phyloP scores from a whole-genome alignment of 1,140 invertebrate genomes.

The Caenorhabditis briggsae region DNA sequence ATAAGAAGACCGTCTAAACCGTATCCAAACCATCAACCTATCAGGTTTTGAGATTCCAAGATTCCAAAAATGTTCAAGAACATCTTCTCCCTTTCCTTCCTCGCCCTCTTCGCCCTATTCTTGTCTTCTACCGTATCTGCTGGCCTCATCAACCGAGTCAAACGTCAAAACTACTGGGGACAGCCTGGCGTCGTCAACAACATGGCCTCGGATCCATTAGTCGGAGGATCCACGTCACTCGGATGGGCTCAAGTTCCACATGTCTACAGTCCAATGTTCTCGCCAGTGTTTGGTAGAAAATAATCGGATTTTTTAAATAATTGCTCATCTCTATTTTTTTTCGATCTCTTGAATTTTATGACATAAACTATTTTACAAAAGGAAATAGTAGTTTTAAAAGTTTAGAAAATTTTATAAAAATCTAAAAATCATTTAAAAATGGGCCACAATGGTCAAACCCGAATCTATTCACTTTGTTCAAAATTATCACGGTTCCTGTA shows the following conservation, averaged over 20 bases:
- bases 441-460: no score
- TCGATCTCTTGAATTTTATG: no score
- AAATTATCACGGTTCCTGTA: no score
- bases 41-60: no score
- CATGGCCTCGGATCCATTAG: not conserved
- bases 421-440: no score
- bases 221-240: conserved; percentile 12
- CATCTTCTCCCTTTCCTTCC: not conserved
- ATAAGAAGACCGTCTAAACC: not conserved
- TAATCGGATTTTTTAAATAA: not conserved
- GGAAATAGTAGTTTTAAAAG: no score
- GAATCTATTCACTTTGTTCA: no score
- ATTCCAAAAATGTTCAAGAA: no score
- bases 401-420: no score
- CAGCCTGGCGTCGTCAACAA: conserved; percentile 24
- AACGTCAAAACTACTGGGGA: not conserved
- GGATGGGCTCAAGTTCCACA: conserved; percentile 39
- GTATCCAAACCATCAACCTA: no score
- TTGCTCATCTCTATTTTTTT: not conserved
- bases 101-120: not conserved
- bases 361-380: no score
- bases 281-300: conserved; percentile 25
- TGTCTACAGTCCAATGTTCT: conserved; percentile 48
- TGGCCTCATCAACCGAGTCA: not conserved
- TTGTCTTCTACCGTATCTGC: not conserved